Base-by-base conservation (phyloP, 2,113 vertebrate genomes). In the Neolamprologus ventralis region DNA sequence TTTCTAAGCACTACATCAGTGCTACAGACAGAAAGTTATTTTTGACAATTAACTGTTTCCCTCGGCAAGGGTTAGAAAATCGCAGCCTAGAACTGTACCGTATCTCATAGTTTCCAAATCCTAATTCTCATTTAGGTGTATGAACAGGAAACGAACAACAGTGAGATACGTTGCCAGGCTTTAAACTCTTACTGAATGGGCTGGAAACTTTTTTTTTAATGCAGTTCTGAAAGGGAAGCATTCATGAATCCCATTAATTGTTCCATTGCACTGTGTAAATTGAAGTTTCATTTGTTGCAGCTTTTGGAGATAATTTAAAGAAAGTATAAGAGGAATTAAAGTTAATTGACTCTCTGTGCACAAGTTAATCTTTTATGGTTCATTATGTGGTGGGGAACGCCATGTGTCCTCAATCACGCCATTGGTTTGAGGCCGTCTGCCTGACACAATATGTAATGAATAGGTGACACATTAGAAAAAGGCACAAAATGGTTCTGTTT, bases 301-400 rank as follows among this genome's bases (percentile, higher is more conserved):
- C 89, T 88, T 89, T 90, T 94, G 86, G 84, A 95, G 91, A 92
- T 92, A 85, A 94, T 95, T 94, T 93, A 93, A 95, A 93, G 79
- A 87, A 92, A 84, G 85, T 90, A 91, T 87, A 85, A 79, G 37
- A 94, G 85, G 81, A 95, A 94, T 94, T 91, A 87, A 91, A 95
- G 87, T 83, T 93, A 93, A 96, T 94, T 94, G 95, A 94, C 65
- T 91, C 88, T 85, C 84, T 80, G 54, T 26, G 83, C 88, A 81
- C 84, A 89, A 90, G 85, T 94, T 94, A 88, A 94, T 96, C 83
- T 90, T 91, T 90, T 65, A 85, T 85, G 84, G 90, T 93, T 93
- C 88, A 93, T 95, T 93, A 91, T 55, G 81, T 80, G 81, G 55
- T 37, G 31, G 58, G 45, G 53, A 10, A 9, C 9, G 3, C 37